These are phyloP conservation scores for Botia kubotai DNA, from an alignment of 2,797 vertebrate genomes.

Conservation along the genomic window DNA sequence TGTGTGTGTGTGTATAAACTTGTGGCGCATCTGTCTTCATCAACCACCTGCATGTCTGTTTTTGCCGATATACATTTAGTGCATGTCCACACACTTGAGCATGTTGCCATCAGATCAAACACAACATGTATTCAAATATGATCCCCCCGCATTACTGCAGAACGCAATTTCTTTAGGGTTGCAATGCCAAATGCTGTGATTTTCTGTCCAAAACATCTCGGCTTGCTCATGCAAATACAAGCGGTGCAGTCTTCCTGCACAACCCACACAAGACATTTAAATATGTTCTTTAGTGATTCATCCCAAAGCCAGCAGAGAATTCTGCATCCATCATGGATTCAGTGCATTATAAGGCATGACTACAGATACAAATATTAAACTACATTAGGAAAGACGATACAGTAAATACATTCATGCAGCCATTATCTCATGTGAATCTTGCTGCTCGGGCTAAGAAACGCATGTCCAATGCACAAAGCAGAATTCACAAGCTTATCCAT, in stretches of 20 bases:
- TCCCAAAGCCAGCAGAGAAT: constrained; percentile 11
- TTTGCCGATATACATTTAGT: not conserved
- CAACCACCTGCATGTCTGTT: constrained; percentile 19
- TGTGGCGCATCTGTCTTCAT: not conserved
- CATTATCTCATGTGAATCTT: not conserved
- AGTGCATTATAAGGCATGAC: constrained; percentile 22
- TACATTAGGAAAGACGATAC: not conserved
- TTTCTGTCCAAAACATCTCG: constrained; percentile 43
- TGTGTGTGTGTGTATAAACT: not conserved
- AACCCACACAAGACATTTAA: constrained; percentile 45
- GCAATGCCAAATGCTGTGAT: constrained; percentile 18
- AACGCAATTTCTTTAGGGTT: constrained; percentile 31
- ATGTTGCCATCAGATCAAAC: constrained; percentile 15
- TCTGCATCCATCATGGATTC: constrained; percentile 3
- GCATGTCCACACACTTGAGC: not conserved
- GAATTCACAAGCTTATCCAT: constrained; percentile 9
- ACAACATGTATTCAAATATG: constrained; percentile 26
- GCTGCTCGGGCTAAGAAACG: not conserved
- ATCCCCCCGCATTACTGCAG: constrained; percentile 13
- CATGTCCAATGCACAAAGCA: constrained; percentile 1
- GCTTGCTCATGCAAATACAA: constrained; percentile 42
- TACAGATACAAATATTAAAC: not conserved
- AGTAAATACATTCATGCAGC: not conserved
- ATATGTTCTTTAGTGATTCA: constrained; percentile 42
- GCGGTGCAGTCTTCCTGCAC: constrained; percentile 29